Evolutionary conservation across 2,888 invertebrate species (phyloP), one percentile per base, ranked within the genome.

Genomic region (Acronicta leporina): DNA sequence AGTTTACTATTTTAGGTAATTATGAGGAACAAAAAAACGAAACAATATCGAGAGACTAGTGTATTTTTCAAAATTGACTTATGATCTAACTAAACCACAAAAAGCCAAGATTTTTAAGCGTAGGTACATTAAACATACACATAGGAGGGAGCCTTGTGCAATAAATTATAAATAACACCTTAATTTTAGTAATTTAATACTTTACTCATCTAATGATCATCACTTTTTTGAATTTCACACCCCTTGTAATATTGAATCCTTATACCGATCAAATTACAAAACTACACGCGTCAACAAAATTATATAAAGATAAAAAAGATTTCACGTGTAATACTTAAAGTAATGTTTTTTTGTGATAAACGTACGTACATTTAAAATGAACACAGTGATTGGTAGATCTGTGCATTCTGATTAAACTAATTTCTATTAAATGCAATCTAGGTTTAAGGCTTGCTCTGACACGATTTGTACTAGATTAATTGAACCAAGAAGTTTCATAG

Each of bases 351-450:
- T 79, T 77, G 75, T 80, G 73, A 78, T 79, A 57, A 51, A 54
- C 59, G 63, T 72, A 78, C 60, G 46, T 68, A 69, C 43, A 49
- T 57, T 77, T 65, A 83, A 86, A 85, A 84, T 89, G 89, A 92
- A 91, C 91, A 92, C 91, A 89, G 84, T 84, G 72, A 64, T 82
- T 83, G 87, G 87, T 87, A 87, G 84, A 84, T 88, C 86, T 89
- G 88, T 90, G 90, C 86, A 79, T 77, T 71, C 25, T 63, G 35
- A 73, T 60, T 45, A 82, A 43, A 75, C 68, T 82, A 84, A 73
- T 72, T 64, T 60, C 80, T 85, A 85, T 79, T 88, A 90, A 90
- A 89, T 89, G 90, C 90, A 86, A 80, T 72, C 64, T 78, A 75
- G 63, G 67, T 75, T 20, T 74, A 80, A 76, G 74, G 68, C 65